phyloP scores from a whole-genome alignment of 2,797 vertebrate genomes.

The Selene dorsalis region DNA sequence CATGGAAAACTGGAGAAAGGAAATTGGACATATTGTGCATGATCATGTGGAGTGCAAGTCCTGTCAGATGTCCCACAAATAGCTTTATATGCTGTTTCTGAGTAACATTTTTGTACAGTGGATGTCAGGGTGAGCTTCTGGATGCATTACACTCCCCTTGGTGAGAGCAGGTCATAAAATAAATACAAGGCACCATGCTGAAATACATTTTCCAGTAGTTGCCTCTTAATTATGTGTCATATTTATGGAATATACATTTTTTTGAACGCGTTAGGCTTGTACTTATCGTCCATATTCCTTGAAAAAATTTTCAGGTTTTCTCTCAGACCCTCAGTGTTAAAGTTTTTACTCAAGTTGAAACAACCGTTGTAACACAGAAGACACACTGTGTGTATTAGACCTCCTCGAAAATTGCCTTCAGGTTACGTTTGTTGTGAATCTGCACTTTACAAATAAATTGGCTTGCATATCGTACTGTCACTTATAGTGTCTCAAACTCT shows the following conservation, averaged over 20 bases:
- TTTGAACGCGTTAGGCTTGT: not conserved
- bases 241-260: not conserved
- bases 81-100: constrained; percentile 39
- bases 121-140: constrained; percentile 39
- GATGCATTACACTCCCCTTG: constrained; percentile 45
- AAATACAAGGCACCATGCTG: not conserved
- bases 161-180: constrained; percentile 47
- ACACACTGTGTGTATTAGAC: not conserved
- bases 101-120: constrained; percentile 25
- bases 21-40: constrained; percentile 60
- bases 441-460: too few species aligned
- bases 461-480: not conserved
- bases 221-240: not conserved
- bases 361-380: not conserved
- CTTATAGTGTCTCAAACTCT: not conserved
- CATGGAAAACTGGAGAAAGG: constrained; percentile 48
- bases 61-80: constrained; percentile 37
- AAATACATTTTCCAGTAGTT: not conserved
- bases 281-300: not conserved
- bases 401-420: too few species aligned
- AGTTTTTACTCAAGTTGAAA: not conserved
- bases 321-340: not conserved
- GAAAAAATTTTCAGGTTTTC: not conserved
- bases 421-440: too few species aligned
- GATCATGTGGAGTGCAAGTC: constrained; percentile 24